phyloP scores from a whole-genome alignment of 1,140 invertebrate species.

The Parapsyche elsis region DNA sequence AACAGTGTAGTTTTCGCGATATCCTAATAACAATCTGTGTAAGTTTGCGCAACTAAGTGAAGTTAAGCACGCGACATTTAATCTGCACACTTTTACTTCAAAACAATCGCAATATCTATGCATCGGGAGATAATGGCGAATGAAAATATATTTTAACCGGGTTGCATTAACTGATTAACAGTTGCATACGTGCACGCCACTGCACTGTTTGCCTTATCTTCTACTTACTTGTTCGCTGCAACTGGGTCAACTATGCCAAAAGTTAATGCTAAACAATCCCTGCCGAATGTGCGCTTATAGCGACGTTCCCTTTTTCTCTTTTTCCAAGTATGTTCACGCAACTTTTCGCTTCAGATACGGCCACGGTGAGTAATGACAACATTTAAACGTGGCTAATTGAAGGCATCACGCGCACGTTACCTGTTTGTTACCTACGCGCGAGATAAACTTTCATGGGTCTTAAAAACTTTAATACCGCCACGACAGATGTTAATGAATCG shows the following conservation, averaged over 20 bases:
- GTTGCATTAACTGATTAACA: not conserved
- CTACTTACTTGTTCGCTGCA: not conserved
- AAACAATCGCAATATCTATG: not conserved
- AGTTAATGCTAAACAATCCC: constrained; percentile 41
- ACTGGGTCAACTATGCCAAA: constrained; percentile 47
- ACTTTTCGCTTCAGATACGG: not conserved
- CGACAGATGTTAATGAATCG: too few relatives aligned
- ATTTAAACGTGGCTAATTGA: constrained; percentile 16
- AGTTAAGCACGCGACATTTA: constrained; percentile 3
- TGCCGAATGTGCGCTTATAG: not conserved
- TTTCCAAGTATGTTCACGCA: not conserved
- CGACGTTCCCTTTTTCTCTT: not conserved
- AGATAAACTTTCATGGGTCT: too few relatives aligned
- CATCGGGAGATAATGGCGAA: not conserved
- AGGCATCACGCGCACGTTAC: not conserved
- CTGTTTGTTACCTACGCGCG: not conserved
- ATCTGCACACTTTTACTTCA: not conserved
- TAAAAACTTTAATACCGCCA: too few relatives aligned
- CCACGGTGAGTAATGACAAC: not conserved
- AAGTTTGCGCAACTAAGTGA: not conserved
- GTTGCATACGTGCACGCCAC: not conserved
- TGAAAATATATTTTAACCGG: constrained; percentile 7
- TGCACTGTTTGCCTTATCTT: constrained; percentile 5
- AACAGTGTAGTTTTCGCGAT: not conserved
- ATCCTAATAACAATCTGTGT: too few relatives aligned